These are phyloP conservation scores for Hipposideros armiger DNA, from an alignment of 2,113 vertebrate genomes.

Conservation along the genomic window DNA sequence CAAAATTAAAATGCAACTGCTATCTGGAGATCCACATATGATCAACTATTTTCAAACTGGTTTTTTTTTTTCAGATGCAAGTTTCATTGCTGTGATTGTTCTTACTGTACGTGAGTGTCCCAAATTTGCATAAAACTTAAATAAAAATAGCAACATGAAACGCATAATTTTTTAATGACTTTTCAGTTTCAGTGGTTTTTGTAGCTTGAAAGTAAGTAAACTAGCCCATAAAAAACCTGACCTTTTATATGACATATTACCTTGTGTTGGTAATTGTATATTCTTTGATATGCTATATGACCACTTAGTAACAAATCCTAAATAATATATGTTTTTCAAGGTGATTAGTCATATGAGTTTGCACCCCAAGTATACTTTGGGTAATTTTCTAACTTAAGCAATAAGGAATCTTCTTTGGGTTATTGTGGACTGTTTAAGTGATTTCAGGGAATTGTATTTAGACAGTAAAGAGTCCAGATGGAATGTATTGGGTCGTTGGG, in stretches of 20 bases:
- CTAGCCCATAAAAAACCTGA: background rate
- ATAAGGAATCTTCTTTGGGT: background rate
- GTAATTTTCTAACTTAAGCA: background rate
- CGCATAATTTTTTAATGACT: background rate
- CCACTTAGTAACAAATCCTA: background rate
- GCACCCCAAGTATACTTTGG: background rate
- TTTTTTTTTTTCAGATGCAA: conserved; percentile 61
- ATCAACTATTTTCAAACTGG: background rate
- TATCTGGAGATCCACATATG: background rate
- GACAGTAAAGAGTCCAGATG: background rate
- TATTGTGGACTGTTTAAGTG: background rate
- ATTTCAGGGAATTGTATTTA: background rate
- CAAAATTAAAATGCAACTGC: background rate
- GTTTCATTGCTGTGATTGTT: conserved; percentile 43
- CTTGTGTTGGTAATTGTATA: background rate
- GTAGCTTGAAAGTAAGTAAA: conserved; percentile 28
- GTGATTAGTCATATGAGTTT: background rate
- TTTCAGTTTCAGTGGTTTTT: conserved; percentile 7
- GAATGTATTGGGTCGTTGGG: background rate
- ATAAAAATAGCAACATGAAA: background rate
- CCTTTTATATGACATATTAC: background rate
- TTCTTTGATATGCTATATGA: background rate
- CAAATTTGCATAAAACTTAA: background rate
- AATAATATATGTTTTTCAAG: background rate
- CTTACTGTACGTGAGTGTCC: conserved; percentile 64